Conservation (phyloP, 2,113 vertebrate species). For the Piaya cayana region DNA sequence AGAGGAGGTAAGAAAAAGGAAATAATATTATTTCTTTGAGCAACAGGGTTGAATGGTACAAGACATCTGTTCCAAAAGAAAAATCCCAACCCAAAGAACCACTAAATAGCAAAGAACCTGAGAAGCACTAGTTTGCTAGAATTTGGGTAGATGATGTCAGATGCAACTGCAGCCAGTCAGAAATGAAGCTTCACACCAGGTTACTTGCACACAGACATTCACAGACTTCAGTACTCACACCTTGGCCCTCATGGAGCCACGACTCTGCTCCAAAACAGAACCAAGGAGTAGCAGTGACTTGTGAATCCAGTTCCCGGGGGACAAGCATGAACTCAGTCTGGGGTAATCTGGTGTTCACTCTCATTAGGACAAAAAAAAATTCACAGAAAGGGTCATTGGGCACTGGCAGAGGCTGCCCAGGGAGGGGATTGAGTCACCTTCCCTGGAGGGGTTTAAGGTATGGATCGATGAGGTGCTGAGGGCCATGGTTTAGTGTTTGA, state of each 20-base stretch:
- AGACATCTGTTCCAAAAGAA: not conserved
- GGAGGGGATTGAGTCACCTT: too few relatives aligned
- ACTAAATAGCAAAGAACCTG: not conserved
- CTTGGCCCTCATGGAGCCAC: rapidly evolving
- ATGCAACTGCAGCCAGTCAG: not conserved
- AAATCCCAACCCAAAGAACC: not conserved
- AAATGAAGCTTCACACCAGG: not conserved
- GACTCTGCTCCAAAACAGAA: too few relatives aligned
- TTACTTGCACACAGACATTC: rapidly evolving
- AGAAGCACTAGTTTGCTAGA: not conserved
- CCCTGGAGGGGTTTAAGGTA: too few relatives aligned
- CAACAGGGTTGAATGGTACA: not conserved
- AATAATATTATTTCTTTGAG: not conserved
- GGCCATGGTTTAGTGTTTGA: too few relatives aligned
- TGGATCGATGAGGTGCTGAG: too few relatives aligned
- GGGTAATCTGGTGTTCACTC: not conserved
- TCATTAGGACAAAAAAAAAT: too few relatives aligned
- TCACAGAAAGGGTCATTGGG: too few relatives aligned
- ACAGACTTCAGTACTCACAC: not conserved
- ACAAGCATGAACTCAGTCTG: not conserved
- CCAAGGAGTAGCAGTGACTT: not conserved
- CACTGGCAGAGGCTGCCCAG: too few relatives aligned
- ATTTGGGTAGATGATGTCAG: not conserved
- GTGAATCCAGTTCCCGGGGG: not conserved
- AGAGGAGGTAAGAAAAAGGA: not conserved